Conservation (phyloP, 2,113 vertebrate genomes). For the Tragulus kanchil region DNA sequence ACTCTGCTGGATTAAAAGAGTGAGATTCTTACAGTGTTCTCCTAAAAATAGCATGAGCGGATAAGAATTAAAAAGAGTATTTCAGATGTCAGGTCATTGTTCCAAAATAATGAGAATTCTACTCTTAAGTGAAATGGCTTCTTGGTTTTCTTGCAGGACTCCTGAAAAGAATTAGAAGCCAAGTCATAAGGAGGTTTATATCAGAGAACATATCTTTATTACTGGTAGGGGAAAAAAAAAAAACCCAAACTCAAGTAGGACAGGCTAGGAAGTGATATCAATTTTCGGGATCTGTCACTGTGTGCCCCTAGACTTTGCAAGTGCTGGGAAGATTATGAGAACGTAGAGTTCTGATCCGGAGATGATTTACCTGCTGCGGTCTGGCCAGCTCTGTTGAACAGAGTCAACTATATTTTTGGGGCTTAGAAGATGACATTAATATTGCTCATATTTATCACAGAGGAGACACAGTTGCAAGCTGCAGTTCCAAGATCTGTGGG, state of each 20-base stretch:
- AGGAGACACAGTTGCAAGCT: background rate
- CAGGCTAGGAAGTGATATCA: background rate
- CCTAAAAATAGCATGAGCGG: background rate
- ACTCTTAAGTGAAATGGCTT: background rate
- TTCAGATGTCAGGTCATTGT: background rate
- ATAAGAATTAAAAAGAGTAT: background rate
- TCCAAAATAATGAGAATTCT: background rate
- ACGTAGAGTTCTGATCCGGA: background rate
- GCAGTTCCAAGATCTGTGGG: background rate
- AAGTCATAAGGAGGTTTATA: background rate
- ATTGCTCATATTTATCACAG: constrained; percentile 62
- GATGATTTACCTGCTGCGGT: constrained; percentile 8
- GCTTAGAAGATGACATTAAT: constrained; percentile 52
- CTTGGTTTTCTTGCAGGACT: background rate
- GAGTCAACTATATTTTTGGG: constrained; percentile 40
- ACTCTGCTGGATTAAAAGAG: background rate
- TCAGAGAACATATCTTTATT: background rate
- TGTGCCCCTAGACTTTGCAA: background rate
- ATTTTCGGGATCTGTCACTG: background rate
- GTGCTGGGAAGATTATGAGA: background rate
- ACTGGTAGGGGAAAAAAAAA: background rate
- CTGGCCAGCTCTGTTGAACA: constrained; percentile 59
- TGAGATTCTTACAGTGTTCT: background rate
- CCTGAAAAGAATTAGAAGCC: background rate
- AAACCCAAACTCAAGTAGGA: background rate